Evolutionary conservation across 2,113 vertebrate species (phyloP), one percentile per base, ranked within the genome.

Genomic region (Cyphomyrus plagiostoma): DNA sequence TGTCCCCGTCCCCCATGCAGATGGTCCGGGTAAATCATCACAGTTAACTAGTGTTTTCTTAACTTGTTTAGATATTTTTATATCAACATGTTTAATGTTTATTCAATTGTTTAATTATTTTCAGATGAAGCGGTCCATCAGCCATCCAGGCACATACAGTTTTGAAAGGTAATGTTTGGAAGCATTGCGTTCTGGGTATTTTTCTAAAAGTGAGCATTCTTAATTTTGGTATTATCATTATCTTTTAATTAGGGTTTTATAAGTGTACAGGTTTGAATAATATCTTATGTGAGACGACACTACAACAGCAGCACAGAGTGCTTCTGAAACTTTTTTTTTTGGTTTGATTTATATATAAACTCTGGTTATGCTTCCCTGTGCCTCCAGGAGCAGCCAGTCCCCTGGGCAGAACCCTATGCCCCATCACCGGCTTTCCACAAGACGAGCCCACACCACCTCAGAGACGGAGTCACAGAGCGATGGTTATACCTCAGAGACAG

Each of bases 1-100:
- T 98, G 89, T 98, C 97, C 23, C 97, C 97, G 21, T 97, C 97
- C 92, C 96, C 97, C 88, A 92, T 97, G 92, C 97, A 97, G 92
- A 97, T 97, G 97, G 97, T 97, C 91, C 92, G 95, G 93, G 95
- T 91, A 91, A 91, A 88, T 70, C n/a, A 35, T 42, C 35, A 3
- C 30, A 87, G 19, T 58, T 52, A 74, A 30, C 74, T 80, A 17
- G 35, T 39, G 5, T 42, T 49, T 19, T 80, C 42, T 62, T 62
- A 21, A 58, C 17, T 39, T 52, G n/a, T 19, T 23, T 88, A 23
- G 21, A 9, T 83, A 56, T 85, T n/a, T 89, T 89, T 26, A 35
- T 42, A 45, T 90, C 21, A 49, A 58, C 19, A 62, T 13, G n/a
- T 83, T n/a, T 11, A 42, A 5, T 56, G 83, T 9, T 45, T 42